Conservation (phyloP, 2,113 vertebrate genomes). For the Gadus chalcogrammus region DNA sequence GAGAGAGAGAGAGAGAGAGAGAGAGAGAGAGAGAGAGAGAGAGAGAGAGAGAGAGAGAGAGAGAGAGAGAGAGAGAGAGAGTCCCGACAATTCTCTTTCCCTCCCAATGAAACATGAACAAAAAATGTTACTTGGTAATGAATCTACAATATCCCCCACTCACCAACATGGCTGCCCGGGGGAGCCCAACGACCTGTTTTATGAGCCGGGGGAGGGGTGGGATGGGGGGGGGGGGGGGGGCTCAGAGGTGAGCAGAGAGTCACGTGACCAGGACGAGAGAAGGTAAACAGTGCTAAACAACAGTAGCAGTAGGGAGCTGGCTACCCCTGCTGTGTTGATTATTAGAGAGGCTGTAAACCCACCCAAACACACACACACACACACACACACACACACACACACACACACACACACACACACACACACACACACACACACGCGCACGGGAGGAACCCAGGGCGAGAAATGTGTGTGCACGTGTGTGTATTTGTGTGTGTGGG, state of each 20-base stretch:
- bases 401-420: neutral
- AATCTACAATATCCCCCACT: no score
- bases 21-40: no score
- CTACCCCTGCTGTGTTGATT: slow-evolving; percentile 58
- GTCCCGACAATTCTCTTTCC: no score
- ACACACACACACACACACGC: slow-evolving; percentile 1
- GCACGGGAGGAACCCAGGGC: neutral
- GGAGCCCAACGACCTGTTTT: neutral
- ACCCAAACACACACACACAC: neutral
- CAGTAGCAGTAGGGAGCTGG: slow-evolving; percentile 46
- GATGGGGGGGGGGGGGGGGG: neutral
- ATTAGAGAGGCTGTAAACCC: slow-evolving; percentile 62
- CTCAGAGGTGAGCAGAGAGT: neutral
- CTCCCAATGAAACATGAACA: no score
- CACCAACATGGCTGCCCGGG: no score
- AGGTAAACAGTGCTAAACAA: slow-evolving; percentile 67
- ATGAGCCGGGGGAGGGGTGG: neutral
- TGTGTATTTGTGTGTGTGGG: no score
- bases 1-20: no score
- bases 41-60: no score
- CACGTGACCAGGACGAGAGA: slow-evolving; percentile 19
- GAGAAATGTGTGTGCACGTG: neutral
- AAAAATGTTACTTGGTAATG: no score
- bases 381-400: slow-evolving; percentile 3
- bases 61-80: no score